A percentile compares a stretch with the other conserved stretches of the same genome.
phyloP scores from a whole-genome alignment of 2,113 vertebrate species.

The Gymnarchus niloticus region DNA sequence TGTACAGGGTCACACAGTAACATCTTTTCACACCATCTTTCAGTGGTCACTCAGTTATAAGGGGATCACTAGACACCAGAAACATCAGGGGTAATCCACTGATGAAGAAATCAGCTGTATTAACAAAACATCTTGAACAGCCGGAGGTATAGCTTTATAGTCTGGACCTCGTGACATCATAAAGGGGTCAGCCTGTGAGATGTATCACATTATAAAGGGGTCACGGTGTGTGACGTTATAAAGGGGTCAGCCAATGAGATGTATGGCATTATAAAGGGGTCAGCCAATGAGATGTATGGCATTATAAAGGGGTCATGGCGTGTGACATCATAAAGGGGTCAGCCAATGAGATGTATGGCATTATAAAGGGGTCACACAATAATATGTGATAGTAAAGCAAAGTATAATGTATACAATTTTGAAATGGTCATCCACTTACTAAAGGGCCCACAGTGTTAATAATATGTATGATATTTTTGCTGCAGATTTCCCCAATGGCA shows the following conservation, averaged over 20 bases:
- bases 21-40: too few relatives aligned
- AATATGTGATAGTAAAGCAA: background rate
- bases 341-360: background rate
- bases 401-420: background rate
- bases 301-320: too few relatives aligned
- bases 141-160: too few relatives aligned
- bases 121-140: too few relatives aligned
- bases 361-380: background rate
- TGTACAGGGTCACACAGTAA: too few relatives aligned
- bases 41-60: too few relatives aligned
- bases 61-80: too few relatives aligned
- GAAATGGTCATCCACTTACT: background rate
- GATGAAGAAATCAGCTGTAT: too few relatives aligned
- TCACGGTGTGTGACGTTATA: background rate
- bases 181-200: background rate
- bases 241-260: background rate
- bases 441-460: too few relatives aligned
- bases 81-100: too few relatives aligned
- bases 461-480: too few relatives aligned
- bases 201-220: background rate
- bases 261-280: background rate
- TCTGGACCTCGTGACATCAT: background rate
- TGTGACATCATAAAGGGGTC: background rate
- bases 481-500: too few relatives aligned
- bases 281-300: background rate